phyloP scores from a whole-genome alignment of 2,113 vertebrate genomes.

The Clarias batrachus region DNA sequence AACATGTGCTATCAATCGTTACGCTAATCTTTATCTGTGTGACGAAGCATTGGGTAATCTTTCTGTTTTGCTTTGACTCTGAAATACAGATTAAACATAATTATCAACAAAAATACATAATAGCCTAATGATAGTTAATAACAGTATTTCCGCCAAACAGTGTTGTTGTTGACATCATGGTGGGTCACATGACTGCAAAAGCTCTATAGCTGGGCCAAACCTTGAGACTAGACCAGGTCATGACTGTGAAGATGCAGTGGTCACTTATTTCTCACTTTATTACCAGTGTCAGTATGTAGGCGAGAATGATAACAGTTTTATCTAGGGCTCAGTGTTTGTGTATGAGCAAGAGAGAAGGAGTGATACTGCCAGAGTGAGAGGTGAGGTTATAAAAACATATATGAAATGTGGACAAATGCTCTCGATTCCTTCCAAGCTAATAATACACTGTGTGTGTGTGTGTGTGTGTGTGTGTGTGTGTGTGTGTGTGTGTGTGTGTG shows the following conservation, averaged over 20 bases:
- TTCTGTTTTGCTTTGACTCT: no score
- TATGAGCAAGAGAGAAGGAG: background rate
- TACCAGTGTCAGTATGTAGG: conserved; percentile 21
- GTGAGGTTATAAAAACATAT: conserved; percentile 23
- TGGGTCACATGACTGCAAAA: background rate
- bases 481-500: conserved; percentile 27
- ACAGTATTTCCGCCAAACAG: no score
- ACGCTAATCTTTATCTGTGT: no score
- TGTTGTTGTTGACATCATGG: no score
- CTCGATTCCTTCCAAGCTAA: conserved; percentile 39
- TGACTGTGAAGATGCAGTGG: conserved; percentile 28
- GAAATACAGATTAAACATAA: no score
- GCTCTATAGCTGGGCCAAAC: background rate
- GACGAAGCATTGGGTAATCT: no score
- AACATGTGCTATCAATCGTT: no score
- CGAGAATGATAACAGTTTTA: conserved; percentile 9
- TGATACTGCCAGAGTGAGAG: conserved; percentile 10
- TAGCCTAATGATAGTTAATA: no score
- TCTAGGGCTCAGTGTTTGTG: background rate
- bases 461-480: conserved; percentile 23
- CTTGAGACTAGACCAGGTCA: background rate
- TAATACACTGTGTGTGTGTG: conserved; percentile 30
- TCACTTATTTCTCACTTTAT: conserved; percentile 36
- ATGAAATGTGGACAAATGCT: conserved; percentile 37
- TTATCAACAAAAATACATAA: no score